Conservation (phyloP, 2,797 vertebrate species). For the Sebastolobus altivelis region DNA sequence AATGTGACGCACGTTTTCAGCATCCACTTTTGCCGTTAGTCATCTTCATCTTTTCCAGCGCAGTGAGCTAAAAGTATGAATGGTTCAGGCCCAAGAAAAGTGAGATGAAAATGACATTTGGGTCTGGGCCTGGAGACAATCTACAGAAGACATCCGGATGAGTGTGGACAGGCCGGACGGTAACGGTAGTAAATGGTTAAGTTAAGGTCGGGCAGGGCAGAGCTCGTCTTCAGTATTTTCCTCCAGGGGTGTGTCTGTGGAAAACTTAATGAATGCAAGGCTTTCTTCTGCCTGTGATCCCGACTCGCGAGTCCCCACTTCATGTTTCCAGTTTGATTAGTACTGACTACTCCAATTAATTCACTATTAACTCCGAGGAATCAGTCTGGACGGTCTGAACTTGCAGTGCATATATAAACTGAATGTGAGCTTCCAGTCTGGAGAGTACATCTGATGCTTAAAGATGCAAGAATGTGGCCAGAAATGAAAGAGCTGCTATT, state of each 20-base stretch:
- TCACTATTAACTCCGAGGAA: background rate
- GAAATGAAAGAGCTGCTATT: background rate
- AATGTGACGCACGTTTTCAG: conserved; percentile 63
- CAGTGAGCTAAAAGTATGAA: conserved; percentile 34
- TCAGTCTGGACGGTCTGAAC: background rate
- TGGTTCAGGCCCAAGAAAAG: background rate
- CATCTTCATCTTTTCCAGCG: conserved; percentile 48
- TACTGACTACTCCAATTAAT: conserved; percentile 5
- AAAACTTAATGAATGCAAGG: conserved; percentile 29
- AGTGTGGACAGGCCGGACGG: background rate
- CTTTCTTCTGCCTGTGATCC: conserved; percentile 22
- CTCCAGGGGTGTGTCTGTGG: conserved; percentile 37
- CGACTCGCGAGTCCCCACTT: background rate
- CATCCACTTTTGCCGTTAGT: conserved; percentile 46
- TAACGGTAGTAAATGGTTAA: conserved; percentile 6
- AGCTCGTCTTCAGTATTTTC: conserved; percentile 6
- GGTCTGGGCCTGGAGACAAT: conserved; percentile 6
- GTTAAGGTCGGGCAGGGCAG: background rate
- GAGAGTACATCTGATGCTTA: background rate
- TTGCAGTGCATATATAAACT: background rate
- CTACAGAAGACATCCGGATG: background rate
- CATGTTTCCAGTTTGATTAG: conserved; percentile 29
- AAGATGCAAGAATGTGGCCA: background rate
- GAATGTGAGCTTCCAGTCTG: background rate
- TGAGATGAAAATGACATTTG: conserved; percentile 9